Evolutionary conservation across 64 coral and sea anemone genomes (phyloP).

Genomic region (Stichodactyla mertensii): DNA sequence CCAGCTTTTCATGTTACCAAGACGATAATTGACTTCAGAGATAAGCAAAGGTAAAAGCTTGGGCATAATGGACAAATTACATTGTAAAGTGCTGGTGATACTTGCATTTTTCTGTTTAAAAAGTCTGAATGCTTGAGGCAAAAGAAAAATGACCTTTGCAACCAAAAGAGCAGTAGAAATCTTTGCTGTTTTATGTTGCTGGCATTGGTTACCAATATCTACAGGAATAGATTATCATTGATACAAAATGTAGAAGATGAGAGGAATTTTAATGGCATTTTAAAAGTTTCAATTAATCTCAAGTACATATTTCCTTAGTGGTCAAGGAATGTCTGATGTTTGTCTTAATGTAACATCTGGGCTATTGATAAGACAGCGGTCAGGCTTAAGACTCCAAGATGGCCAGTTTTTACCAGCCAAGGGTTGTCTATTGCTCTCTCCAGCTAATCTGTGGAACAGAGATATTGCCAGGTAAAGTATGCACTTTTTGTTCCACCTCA

Average conservation of each 20-base stretch:
- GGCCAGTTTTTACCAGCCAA: constrained; percentile 57
- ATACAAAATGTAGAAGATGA: neutral
- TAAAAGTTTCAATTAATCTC: neutral
- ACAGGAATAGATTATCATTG: no score
- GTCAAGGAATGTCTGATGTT: constrained; percentile 34
- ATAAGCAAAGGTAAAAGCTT: neutral
- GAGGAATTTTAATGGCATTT: neutral
- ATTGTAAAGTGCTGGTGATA: no score
- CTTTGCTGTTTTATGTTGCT: no score
- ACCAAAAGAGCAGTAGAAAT: no score
- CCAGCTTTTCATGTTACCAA: constrained; percentile 79
- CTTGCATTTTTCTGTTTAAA: neutral
- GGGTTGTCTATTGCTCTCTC: constrained; percentile 61
- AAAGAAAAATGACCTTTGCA: neutral
- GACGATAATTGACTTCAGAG: constrained; percentile 41
- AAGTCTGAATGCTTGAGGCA: neutral
- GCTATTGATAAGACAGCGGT: constrained; percentile 13
- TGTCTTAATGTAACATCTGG: constrained; percentile 69
- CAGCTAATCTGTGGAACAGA: constrained; percentile 74
- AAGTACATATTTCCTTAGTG: constrained; percentile 16
- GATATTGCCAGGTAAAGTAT: constrained; percentile 43
- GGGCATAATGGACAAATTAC: neutral
- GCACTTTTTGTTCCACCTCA: neutral
- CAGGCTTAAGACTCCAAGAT: constrained; percentile 36
- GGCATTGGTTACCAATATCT: no score